Evolutionary conservation across 2,797 vertebrate genomes (phyloP).

Genomic region (Uromys caudimaculatus): DNA sequence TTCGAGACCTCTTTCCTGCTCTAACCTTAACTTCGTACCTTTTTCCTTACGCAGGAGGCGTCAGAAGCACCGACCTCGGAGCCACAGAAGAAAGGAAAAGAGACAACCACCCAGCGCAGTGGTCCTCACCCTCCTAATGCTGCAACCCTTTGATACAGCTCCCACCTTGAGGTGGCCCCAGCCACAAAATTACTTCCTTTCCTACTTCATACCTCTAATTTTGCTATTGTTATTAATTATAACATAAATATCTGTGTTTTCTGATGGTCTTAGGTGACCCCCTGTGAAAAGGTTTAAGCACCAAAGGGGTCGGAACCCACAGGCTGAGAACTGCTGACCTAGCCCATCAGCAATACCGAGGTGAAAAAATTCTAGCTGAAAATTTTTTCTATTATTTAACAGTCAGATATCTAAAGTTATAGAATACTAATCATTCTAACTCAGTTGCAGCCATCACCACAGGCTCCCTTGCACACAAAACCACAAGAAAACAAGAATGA

Average conservation of each 20-base stretch:
- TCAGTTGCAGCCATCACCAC: neutral
- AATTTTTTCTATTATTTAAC: neutral
- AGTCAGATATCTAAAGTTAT: neutral
- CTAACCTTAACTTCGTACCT: neutral
- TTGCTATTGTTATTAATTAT: neutral
- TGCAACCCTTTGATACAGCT: neutral
- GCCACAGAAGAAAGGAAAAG: neutral
- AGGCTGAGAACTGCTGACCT: neutral
- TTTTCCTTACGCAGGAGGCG: neutral
- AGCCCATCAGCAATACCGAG: neutral
- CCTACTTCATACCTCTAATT: neutral
- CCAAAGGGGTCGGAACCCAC: neutral
- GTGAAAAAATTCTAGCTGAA: neutral
- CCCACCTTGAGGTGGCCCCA: neutral
- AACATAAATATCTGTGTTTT: neutral
- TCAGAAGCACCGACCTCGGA: neutral
- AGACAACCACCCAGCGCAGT: neutral
- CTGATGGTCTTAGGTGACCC: neutral
- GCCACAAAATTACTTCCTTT: neutral
- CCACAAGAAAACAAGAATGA: neutral
- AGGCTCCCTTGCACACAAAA: neutral
- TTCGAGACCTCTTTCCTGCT: constrained; percentile 9
- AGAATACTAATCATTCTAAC: neutral
- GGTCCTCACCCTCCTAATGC: neutral
- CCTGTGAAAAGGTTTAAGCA: neutral